A percentile compares a stretch with the other conserved stretches of the same genome.
Evolutionary conservation across 2,797 vertebrate species (phyloP).

Genomic region (Naso thynnoides): DNA sequence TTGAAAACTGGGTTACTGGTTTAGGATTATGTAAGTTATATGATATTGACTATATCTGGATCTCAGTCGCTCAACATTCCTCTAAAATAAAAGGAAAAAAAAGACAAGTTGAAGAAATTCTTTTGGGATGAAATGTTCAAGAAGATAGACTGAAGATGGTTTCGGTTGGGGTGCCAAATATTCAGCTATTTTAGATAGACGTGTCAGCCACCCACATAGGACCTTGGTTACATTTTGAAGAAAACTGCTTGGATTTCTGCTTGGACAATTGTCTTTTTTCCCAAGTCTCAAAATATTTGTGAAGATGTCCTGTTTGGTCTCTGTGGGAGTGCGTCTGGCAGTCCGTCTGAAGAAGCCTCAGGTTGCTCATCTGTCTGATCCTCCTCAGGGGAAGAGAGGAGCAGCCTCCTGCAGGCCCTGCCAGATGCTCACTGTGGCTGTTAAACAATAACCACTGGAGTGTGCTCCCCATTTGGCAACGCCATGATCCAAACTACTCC

Average conservation of each 20-base stretch:
- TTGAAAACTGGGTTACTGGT: neutral
- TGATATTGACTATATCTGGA: too few relatives aligned
- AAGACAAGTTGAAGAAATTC: neutral
- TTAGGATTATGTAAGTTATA: too few relatives aligned
- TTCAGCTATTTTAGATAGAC: neutral
- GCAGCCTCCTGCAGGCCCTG: constrained; percentile 33
- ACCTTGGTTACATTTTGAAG: neutral
- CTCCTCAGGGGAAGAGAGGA: constrained; percentile 57
- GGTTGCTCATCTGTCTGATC: constrained; percentile 73
- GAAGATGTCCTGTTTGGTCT: constrained; percentile 29
- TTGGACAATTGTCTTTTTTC: constrained; percentile 3
- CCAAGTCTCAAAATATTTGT: constrained; percentile 20
- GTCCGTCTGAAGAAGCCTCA: constrained; percentile 46
- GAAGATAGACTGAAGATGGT: too few relatives aligned
- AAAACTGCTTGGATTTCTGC: constrained; percentile 6
- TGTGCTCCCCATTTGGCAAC: constrained; percentile 52
- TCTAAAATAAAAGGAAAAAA: neutral
- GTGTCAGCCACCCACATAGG: neutral
- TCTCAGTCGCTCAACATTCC: neutral
- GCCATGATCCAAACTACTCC: constrained; percentile 43
- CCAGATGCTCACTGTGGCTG: constrained; percentile 75
- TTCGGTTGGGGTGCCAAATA: neutral
- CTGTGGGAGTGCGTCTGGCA: constrained; percentile 38
- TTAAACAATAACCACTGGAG: constrained; percentile 74
- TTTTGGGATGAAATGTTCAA: neutral